Evolutionary conservation across 64 coral and sea anemone genomes (phyloP), one percentile per base, ranked within the genome.

Genomic region (Cladopsammia gracilis): DNA sequence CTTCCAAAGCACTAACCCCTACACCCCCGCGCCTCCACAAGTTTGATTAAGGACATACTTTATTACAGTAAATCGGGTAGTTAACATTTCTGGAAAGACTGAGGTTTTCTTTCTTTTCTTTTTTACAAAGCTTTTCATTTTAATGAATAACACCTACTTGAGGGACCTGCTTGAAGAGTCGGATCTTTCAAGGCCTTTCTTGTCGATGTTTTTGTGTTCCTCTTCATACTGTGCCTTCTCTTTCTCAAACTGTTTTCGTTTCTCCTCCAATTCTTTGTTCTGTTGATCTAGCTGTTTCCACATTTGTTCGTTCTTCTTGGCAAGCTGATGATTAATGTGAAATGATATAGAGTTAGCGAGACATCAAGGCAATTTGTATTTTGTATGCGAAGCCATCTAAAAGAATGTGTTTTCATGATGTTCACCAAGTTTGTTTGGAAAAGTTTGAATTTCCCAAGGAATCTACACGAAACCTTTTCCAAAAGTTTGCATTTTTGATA

Each of bases 221-320:
- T 99, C 94, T 73, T 96, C 94, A 77, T 90, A 99, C 5, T 82
- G 73, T 9, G 78, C 49, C 70, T 88, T 96, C 58, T 99, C 98
- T 67, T 91, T 96, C 58, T 96, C 94, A 72, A 99, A 99, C 52
- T 80, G 85, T 62, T 99, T 96, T 92, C 98, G 73, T 53, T 99
- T 99, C 15, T 99, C 98, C n/a, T 99, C 98, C 54, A 99, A 76
- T 22, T 99, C 98, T 83, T 96, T 96, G 58, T 90, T 92, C 70
- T 99, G 94, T 62, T 90, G 85, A 58, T 99, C 98, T 20, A 99
- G 83, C 70, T 99, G 98, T 73, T 94, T 93, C 34, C 94, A 78
- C 90, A 93, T 99, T 77, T 99, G 98, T 83, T 99, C 94, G 59
- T 99, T 95, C 87, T 99, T 99, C 76, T 93, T 96, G 42, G 79